Percentiles rank a stretch among this genome's conserved stretches.
phyloP scores from a whole-genome alignment of 2,888 invertebrate species.

The Dexiosoma caninum region DNA sequence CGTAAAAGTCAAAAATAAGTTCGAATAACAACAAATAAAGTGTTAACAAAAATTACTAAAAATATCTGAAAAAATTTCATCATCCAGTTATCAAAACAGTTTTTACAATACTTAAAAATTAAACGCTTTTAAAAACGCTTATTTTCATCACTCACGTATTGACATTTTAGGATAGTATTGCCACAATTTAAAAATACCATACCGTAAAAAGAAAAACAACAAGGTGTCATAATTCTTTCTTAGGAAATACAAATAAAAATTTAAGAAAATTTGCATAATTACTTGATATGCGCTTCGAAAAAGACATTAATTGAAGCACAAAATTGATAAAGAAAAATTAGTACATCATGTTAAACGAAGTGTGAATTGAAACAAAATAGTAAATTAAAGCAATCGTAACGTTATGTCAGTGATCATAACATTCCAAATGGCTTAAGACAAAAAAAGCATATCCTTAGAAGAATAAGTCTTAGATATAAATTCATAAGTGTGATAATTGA shows the following conservation, averaged over 20 bases:
- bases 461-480: slow-evolving; percentile 11
- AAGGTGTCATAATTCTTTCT: slow-evolving; percentile 41
- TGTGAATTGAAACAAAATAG: slow-evolving; percentile 23
- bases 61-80: too few relatives aligned
- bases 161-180: background rate
- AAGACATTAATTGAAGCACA: slow-evolving; percentile 4
- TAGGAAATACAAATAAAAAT: slow-evolving; percentile 47
- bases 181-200: slow-evolving; percentile 1
- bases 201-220: slow-evolving; percentile 33
- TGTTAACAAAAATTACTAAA: too few relatives aligned
- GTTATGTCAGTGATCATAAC: background rate
- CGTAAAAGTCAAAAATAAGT: too few relatives aligned
- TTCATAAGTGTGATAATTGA: slow-evolving; percentile 19
- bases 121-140: background rate
- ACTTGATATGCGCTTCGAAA: slow-evolving; percentile 40
- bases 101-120: too few relatives aligned
- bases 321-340: slow-evolving; percentile 25
- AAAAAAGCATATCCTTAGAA: slow-evolving; percentile 40
- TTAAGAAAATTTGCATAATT: slow-evolving; percentile 56
- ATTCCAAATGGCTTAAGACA: slow-evolving; percentile 40
- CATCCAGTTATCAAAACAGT: too few relatives aligned
- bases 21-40: too few relatives aligned
- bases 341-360: slow-evolving; percentile 28
- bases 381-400: too few relatives aligned
- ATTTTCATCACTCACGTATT: background rate